These are phyloP conservation scores for Telenomus remus DNA, from an alignment of 1,140 invertebrate genomes.

Conservation along the genomic window DNA sequence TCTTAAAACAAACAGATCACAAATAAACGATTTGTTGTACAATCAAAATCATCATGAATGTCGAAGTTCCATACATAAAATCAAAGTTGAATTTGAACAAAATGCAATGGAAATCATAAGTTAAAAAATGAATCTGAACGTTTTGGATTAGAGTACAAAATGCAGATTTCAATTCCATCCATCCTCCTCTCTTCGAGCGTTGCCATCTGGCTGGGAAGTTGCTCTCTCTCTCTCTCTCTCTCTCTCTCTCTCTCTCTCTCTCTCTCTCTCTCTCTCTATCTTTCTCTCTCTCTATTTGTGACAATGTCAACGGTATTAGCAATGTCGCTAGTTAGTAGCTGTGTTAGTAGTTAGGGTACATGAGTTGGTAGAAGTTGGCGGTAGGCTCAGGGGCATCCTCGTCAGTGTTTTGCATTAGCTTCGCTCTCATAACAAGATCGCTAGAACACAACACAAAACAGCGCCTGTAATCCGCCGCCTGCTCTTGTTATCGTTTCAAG, in stretches of 20 bases:
- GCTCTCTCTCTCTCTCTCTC: conserved; percentile 2
- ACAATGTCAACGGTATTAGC: conserved; percentile 63
- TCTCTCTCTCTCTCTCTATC: background rate
- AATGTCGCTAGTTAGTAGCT: conserved; percentile 71
- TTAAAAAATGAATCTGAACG: too few relatives aligned
- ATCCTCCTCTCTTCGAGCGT: conserved; percentile 40
- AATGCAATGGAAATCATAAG: too few relatives aligned
- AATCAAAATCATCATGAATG: too few relatives aligned
- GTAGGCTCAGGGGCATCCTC: conserved; percentile 68
- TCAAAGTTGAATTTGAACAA: too few relatives aligned
- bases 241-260: conserved; percentile 8
- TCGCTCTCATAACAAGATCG: conserved; percentile 73
- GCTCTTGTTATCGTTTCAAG: conserved; percentile 41
- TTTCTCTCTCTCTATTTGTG: conserved; percentile 19
- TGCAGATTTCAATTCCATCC: conserved; percentile 35
- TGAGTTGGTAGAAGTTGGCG: conserved; percentile 76
- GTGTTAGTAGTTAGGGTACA: conserved; percentile 73
- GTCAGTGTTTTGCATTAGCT: conserved; percentile 72
- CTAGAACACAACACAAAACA: conserved; percentile 74
- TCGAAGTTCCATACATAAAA: too few relatives aligned
- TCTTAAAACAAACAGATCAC: too few relatives aligned
- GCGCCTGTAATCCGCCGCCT: conserved; percentile 54
- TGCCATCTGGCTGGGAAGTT: conserved; percentile 14
- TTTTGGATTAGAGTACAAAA: too few relatives aligned
- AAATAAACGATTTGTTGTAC: too few relatives aligned